phyloP scores from a whole-genome alignment of 2,113 vertebrate genomes.

The Acrocephalus arundinaceus region DNA sequence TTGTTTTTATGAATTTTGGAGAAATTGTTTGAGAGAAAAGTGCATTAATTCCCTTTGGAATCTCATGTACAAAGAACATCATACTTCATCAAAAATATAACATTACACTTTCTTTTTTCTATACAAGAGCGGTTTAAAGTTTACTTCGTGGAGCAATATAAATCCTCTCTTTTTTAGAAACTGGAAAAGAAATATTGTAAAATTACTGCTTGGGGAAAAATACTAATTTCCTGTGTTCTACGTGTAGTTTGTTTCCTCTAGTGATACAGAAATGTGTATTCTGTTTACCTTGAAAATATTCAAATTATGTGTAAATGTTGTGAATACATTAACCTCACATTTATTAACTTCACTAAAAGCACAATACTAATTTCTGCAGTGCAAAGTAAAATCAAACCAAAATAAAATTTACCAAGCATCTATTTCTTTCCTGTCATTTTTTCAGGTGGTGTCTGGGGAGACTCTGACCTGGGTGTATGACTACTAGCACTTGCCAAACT shows the following conservation, averaged over 20 bases:
- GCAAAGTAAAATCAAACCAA: background rate
- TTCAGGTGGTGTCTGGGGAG: background rate
- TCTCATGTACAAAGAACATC: background rate
- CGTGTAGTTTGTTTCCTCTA: background rate
- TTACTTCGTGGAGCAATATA: slow-evolving; percentile 6
- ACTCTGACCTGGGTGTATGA: background rate
- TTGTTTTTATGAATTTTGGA: background rate
- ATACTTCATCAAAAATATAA: background rate
- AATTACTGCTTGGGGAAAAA: slow-evolving; percentile 33
- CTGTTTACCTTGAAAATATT: slow-evolving; percentile 28
- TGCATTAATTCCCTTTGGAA: background rate
- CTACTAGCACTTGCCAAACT: background rate
- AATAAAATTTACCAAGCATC: background rate
- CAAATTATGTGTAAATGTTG: background rate
- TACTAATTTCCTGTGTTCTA: slow-evolving; percentile 6
- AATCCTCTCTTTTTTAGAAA: background rate
- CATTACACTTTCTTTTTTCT: background rate
- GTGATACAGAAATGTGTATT: background rate
- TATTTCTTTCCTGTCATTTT: background rate
- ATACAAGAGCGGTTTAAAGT: background rate
- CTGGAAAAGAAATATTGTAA: background rate
- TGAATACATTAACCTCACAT: background rate
- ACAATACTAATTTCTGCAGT: background rate
- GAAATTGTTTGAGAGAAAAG: background rate
- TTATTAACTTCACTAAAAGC: background rate